Evolutionary conservation across 2,888 invertebrate genomes (phyloP), one percentile per base, ranked within the genome.

Genomic region (Linnaemya tessellans): DNA sequence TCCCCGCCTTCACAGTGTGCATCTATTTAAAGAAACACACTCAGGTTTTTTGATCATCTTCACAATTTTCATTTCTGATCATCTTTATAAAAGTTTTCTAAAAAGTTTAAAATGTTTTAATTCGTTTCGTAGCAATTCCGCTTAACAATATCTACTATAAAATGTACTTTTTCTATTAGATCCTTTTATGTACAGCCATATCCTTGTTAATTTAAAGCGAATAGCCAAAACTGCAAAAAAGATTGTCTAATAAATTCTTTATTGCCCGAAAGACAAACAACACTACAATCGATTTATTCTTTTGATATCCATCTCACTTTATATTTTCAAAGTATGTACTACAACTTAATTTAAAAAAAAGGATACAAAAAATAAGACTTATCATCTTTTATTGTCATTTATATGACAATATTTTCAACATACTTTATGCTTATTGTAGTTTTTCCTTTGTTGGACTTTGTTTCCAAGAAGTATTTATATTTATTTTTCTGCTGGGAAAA

Each of bases 381-480:
- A 46, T 75, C 62, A 75, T 81, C 7, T 64, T 70, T 81, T 70
- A 70, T 64, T 77, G 70, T 64, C 49, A 75, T 64, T 81, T 77
- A 64, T 71, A 68, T 70, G 70, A 77, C 68, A 71, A 77, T 64
- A 82, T 71, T 82, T 70, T 82, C 49, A 25, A n/a, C 25, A 49
- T 41, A 71, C 25, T 82, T 82, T 71, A 58, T 82, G 20, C 58
- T 73, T 67, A 56, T 77, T 70, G 62, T 56, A 46, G 35, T 64
- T 58, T 82, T 43, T 67, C 15, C 35, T 60, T 15, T 49, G 46
- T 41, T 30, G 46, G n/a, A 49, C 43, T 30, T 54, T 56, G 11
- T 64, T 25, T 20, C 46, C 22, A 15, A 65, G 35, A n/a, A 22
- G 25, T 60, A 68, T 25, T 49, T 56, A 10, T 71, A 60, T 58